phyloP scores from a whole-genome alignment of 2,797 vertebrate genomes.

The Schizopygopsis malacanthus region DNA sequence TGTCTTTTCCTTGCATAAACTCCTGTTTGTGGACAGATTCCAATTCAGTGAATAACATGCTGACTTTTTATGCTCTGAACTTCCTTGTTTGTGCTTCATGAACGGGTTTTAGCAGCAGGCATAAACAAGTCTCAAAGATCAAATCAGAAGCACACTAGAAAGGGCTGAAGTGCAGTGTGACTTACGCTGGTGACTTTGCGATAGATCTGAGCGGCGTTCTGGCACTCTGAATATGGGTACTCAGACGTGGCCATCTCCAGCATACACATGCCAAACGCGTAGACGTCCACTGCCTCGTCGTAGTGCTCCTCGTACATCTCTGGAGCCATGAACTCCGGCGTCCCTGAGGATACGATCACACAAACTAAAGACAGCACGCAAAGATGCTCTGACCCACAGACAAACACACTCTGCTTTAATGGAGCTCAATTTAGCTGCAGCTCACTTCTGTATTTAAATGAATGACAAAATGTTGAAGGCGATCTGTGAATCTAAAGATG shows the following conservation, averaged over 20 bases:
- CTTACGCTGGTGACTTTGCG: constrained; percentile 99
- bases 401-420: background rate
- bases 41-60: background rate
- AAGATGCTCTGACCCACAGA: background rate
- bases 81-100: background rate
- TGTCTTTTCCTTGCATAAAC: background rate
- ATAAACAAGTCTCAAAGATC: background rate
- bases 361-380: background rate
- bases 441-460: background rate
- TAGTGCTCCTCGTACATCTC: constrained; percentile 99
- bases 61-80: background rate
- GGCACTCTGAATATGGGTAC: constrained; percentile 98
- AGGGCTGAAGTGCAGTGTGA: constrained; percentile 54
- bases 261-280: constrained; percentile 99
- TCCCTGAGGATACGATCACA: constrained; percentile 77
- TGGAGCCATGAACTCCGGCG: constrained; percentile 98
- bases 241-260: constrained; percentile 99
- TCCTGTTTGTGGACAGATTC: background rate
- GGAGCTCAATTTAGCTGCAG: background rate
- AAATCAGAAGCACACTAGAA: background rate
- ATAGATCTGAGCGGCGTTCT: constrained; percentile 98
- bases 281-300: constrained; percentile 96
- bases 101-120: background rate
- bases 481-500: background rate
- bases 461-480: background rate